phyloP scores from a whole-genome alignment of 2,113 vertebrate species.

The Chlorocebus sabaeus region DNA sequence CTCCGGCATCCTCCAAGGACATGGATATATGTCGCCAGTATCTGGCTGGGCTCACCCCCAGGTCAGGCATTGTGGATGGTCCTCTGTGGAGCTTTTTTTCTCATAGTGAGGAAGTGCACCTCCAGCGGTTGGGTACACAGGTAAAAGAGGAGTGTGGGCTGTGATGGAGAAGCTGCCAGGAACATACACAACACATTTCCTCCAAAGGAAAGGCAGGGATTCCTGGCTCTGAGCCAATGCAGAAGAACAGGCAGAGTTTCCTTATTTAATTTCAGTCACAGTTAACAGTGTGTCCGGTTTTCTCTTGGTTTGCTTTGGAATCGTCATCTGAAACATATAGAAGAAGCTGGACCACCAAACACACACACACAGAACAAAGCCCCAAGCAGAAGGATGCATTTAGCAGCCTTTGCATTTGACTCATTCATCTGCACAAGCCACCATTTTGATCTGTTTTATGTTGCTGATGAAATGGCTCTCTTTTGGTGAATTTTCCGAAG shows the following conservation, averaged over 20 bases:
- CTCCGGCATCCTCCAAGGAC: accelerated
- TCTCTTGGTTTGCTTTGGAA: not conserved
- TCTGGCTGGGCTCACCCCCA: not conserved
- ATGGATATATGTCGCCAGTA: accelerated
- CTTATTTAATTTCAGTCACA: not conserved
- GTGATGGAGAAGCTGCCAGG: not conserved
- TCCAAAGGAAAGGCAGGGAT: not conserved
- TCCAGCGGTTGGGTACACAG: accelerated
- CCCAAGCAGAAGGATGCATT: not conserved
- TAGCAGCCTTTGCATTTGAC: not conserved
- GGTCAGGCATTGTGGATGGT: accelerated
- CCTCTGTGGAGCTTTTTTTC: too few species aligned
- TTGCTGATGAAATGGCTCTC: not conserved
- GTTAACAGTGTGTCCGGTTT: not conserved
- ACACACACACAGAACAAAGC: accelerated
- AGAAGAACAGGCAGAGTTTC: not conserved
- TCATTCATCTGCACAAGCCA: accelerated
- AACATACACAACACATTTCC: accelerated
- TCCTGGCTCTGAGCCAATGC: not conserved
- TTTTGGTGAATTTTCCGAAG: not conserved
- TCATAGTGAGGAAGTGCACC: accelerated
- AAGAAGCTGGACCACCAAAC: too few species aligned
- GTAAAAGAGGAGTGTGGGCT: too few species aligned
- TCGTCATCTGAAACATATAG: accelerated
- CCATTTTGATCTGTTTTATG: not conserved